These are phyloP conservation scores for Pseudococcus jackbeardsleyi DNA, from an alignment of 2,888 invertebrate species.

Conservation along the genomic window DNA sequence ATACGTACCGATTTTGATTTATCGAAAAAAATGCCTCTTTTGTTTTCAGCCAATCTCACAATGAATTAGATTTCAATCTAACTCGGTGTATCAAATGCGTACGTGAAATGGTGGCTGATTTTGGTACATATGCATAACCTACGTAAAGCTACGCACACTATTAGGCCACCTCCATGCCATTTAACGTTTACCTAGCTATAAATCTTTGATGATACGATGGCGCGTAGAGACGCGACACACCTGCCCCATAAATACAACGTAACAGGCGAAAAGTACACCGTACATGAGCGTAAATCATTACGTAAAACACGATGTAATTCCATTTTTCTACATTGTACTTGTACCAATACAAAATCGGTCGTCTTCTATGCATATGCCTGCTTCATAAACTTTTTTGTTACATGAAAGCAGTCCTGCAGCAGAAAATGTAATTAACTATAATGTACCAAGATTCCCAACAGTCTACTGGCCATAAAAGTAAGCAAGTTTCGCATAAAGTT, in stretches of 20 bases:
- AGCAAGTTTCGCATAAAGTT: too few relatives aligned
- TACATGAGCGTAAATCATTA: background rate
- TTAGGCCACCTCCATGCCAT: background rate
- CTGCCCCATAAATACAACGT: slow-evolving; percentile 7
- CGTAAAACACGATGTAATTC: background rate
- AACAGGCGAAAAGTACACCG: background rate
- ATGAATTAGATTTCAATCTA: background rate
- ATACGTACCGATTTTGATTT: too few relatives aligned
- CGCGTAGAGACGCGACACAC: background rate
- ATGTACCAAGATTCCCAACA: too few relatives aligned
- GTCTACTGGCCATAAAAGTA: too few relatives aligned
- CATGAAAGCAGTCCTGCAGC: too few relatives aligned
- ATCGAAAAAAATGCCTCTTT: too few relatives aligned
- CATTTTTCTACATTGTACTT: background rate
- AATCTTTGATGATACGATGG: slow-evolving; percentile 8
- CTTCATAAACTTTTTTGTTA: background rate
- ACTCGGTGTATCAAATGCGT: background rate
- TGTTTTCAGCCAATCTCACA: background rate
- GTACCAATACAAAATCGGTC: background rate
- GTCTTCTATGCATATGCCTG: background rate
- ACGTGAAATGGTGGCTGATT: background rate
- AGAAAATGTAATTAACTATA: too few relatives aligned
- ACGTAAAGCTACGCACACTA: background rate
- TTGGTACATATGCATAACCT: background rate
- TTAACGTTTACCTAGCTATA: background rate